Conservation (phyloP, 2,113 vertebrate species). For the Apteryx mantelli region DNA sequence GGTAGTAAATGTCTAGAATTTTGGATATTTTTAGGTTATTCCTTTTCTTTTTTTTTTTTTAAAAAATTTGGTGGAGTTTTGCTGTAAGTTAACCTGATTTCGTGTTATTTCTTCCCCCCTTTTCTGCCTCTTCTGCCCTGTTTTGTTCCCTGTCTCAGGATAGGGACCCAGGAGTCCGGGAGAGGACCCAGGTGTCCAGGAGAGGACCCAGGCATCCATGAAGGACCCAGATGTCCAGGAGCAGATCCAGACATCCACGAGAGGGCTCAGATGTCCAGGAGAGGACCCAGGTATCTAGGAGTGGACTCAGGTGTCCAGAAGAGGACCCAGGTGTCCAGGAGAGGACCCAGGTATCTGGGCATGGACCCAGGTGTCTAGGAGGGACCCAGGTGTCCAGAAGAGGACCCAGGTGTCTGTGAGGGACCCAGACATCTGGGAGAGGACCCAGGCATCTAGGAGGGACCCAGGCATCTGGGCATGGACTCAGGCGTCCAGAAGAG, state of each 20-base stretch:
- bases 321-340: background rate
- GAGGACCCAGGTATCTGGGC: fast-evolving
- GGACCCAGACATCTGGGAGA: too few species aligned
- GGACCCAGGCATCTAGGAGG: too few species aligned
- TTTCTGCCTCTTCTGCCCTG: background rate
- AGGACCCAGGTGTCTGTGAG: too few species aligned
- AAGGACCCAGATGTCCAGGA: too few species aligned
- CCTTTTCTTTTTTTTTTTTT: background rate
- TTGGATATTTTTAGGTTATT: background rate
- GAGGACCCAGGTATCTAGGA: too few species aligned
- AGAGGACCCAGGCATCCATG: too few species aligned
- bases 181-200: too few species aligned
- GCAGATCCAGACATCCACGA: too few species aligned
- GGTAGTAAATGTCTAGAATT: fast-evolving
- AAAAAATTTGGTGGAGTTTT: background rate
- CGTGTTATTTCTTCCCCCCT: background rate
- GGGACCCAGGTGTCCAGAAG: fast-evolving
- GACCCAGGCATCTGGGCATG: too few species aligned
- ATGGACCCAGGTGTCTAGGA: fast-evolving
- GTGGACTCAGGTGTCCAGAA: background rate
- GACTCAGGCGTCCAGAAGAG: background rate
- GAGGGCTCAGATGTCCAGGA: too few species aligned
- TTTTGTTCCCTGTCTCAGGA: background rate
- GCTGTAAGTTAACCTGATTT: background rate
- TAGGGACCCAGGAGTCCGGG: background rate